phyloP scores from a whole-genome alignment of 2,113 vertebrate species.

The Silurus asotus region DNA sequence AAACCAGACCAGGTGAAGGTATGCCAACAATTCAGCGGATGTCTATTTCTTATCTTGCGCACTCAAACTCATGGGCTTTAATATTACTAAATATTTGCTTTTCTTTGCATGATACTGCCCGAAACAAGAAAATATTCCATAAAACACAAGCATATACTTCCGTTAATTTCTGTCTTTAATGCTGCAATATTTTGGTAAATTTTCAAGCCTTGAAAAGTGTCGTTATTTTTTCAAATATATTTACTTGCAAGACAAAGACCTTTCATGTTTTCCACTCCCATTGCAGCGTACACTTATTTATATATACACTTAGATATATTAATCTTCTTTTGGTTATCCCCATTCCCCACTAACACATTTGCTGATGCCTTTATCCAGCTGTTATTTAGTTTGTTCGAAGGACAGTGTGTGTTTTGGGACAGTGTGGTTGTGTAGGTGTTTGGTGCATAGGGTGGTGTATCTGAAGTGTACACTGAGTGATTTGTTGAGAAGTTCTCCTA shows the following conservation, averaged over 20 bases:
- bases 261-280: neutral
- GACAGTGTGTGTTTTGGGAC: conserved; percentile 28
- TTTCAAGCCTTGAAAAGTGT: neutral
- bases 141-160: neutral
- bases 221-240: neutral
- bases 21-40: conserved; percentile 32
- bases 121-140: neutral
- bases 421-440: conserved; percentile 38
- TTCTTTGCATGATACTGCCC: neutral
- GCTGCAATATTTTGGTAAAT: neutral
- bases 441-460: conserved; percentile 49
- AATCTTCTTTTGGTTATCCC: conserved; percentile 15
- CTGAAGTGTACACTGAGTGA: conserved; percentile 69
- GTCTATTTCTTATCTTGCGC: conserved; percentile 9
- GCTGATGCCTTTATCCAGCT: conserved; percentile 23
- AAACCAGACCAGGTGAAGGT: conserved; percentile 37
- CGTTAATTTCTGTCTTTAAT: neutral
- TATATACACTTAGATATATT: conserved; percentile 12
- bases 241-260: neutral
- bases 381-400: conserved; percentile 21
- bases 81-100: neutral
- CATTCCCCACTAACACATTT: conserved; percentile 17
- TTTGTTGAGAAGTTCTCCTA: conserved; percentile 62
- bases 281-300: too few relatives aligned
- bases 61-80: neutral